These are phyloP conservation scores for Lichenostomus cassidix DNA, from an alignment of 2,113 vertebrate species.

Conservation along the genomic window DNA sequence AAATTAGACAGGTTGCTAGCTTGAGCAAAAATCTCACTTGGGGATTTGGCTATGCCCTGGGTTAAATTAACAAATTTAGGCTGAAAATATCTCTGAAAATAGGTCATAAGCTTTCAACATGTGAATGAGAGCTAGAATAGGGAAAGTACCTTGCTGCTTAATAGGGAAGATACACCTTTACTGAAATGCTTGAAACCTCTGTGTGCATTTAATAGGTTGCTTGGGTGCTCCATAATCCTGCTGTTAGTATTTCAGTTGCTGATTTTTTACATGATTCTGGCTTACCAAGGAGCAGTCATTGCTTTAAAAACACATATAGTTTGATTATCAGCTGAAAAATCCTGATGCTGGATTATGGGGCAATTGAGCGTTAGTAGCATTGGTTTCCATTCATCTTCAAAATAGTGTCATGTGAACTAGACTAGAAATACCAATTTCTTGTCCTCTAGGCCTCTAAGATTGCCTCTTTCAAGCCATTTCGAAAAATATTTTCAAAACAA, in stretches of 20 bases:
- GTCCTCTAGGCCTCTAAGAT: not conserved
- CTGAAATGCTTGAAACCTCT: not conserved
- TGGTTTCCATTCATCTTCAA: not conserved
- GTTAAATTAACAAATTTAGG: not conserved
- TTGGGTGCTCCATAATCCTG: not conserved
- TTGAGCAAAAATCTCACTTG: not conserved
- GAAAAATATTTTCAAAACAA: not conserved
- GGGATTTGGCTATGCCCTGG: not conserved
- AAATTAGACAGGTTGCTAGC: not conserved
- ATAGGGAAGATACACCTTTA: not conserved
- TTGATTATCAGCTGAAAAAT: slow-evolving; percentile 4
- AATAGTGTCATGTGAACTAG: not conserved
- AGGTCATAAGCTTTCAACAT: not conserved
- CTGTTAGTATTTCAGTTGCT: not conserved
- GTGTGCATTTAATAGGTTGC: not conserved
- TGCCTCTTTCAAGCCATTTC: not conserved
- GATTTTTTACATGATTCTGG: not conserved
- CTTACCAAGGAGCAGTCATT: not conserved
- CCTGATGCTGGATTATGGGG: not conserved
- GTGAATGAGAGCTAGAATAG: not conserved
- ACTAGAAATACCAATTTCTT: not conserved
- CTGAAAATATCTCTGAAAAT: not conserved
- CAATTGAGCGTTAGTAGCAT: not conserved
- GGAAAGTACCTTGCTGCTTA: not conserved
- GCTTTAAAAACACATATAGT: not conserved